These are phyloP conservation scores for Scleropages formosus DNA, from an alignment of 2,797 vertebrate genomes.

Conservation along the genomic window DNA sequence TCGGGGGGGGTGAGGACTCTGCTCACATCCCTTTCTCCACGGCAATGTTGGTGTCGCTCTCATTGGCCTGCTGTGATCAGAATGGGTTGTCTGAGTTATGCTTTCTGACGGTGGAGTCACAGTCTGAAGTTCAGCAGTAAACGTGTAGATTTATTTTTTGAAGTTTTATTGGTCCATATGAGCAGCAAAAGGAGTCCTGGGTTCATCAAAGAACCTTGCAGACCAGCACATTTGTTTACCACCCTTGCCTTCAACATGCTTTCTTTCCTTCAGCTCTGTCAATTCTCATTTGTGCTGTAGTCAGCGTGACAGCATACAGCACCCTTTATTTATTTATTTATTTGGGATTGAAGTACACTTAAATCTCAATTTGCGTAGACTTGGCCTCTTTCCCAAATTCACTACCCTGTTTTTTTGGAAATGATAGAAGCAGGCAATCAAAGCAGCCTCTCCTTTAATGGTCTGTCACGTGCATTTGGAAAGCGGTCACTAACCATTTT, in stretches of 20 bases:
- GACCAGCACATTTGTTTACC: neutral
- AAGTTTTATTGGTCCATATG: slow-evolving; percentile 23
- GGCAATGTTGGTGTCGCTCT: neutral
- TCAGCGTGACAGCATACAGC: slow-evolving; percentile 26
- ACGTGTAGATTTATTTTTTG: neutral
- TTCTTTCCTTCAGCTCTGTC: slow-evolving; percentile 41
- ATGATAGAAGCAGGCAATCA: slow-evolving; percentile 30
- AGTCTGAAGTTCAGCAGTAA: neutral
- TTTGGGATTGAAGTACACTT: slow-evolving; percentile 29
- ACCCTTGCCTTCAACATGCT: slow-evolving; percentile 1
- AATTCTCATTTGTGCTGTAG: slow-evolving; percentile 37
- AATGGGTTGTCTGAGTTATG: neutral
- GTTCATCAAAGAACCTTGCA: neutral
- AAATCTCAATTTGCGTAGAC: slow-evolving; percentile 37
- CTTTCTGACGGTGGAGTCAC: neutral
- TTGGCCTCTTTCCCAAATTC: slow-evolving; percentile 30
- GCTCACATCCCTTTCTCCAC: slow-evolving; percentile 22
- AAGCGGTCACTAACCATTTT: slow-evolving; percentile 32
- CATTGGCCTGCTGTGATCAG: neutral
- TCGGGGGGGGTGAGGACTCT: slow-evolving; percentile 34
- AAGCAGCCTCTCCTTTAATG: slow-evolving; percentile 30
- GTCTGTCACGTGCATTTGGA: slow-evolving; percentile 24
- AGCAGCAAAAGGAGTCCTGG: slow-evolving; percentile 12
- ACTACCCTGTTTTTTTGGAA: slow-evolving; percentile 26
- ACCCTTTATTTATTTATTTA: slow-evolving; percentile 15